Conservation (phyloP, 2,888 invertebrate species). For the Cryptocheilus praepositus region DNA sequence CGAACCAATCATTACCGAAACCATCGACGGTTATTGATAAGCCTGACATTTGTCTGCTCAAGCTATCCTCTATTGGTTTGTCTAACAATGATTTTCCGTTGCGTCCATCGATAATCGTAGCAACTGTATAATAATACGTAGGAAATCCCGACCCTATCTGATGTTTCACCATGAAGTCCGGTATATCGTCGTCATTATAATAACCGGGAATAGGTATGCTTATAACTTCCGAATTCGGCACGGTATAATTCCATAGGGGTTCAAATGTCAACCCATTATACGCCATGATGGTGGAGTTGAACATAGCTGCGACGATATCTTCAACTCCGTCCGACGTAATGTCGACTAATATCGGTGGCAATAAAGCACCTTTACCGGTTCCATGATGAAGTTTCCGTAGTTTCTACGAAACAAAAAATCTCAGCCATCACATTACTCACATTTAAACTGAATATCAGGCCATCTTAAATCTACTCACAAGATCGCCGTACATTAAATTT, state of each 20-base stretch:
- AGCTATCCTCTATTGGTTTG: constrained; percentile 78
- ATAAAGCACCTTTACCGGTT: constrained; percentile 81
- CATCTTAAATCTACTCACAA: constrained; percentile 65
- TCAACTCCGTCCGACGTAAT: constrained; percentile 82
- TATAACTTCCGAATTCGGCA: constrained; percentile 82
- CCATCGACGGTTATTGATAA: constrained; percentile 78
- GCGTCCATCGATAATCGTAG: constrained; percentile 78
- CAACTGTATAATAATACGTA: constrained; percentile 84
- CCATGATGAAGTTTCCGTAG: constrained; percentile 79
- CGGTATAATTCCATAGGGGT: constrained; percentile 84
- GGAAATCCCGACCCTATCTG: constrained; percentile 83
- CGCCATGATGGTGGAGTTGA: constrained; percentile 84
- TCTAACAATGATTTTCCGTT: constrained; percentile 79
- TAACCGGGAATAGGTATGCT: constrained; percentile 87
- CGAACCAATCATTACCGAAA: constrained; percentile 84
- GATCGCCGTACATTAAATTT: constrained; percentile 73
- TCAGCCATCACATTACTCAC: constrained; percentile 1
- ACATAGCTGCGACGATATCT: constrained; percentile 85
- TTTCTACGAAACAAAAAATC: constrained; percentile 69
- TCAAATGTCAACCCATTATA: constrained; percentile 82
- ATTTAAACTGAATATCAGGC: background rate
- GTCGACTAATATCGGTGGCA: constrained; percentile 82
- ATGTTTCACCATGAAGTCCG: constrained; percentile 87
- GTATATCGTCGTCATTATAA: constrained; percentile 85
- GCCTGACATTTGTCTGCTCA: constrained; percentile 80